These are phyloP conservation scores for Parnassius smintheus DNA, from an alignment of 2,888 invertebrate genomes.

Conservation along the genomic window DNA sequence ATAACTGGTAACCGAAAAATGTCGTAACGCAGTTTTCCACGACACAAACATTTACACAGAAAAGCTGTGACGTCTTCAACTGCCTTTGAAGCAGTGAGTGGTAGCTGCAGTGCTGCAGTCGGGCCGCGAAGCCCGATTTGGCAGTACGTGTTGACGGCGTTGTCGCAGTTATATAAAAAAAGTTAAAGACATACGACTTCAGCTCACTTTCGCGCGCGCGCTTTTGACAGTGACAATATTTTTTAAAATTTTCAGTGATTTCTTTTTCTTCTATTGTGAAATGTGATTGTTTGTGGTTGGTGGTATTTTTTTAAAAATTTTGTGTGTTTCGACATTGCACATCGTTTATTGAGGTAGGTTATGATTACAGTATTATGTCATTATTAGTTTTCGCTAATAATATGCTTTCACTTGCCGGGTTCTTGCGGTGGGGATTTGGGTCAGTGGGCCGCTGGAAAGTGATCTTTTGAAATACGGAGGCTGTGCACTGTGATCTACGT, in stretches of 20 bases:
- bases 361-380: conserved; percentile 52
- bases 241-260: conserved; percentile 29
- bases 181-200: conserved; percentile 14
- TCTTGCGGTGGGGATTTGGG: conserved; percentile 45
- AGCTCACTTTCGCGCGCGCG: conserved; percentile 33
- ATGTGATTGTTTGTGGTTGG: conserved; percentile 34
- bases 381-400: conserved; percentile 45
- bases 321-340: conserved; percentile 33
- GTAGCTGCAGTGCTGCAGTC: conserved; percentile 38
- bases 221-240: conserved; percentile 41
- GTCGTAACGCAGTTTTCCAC: conserved; percentile 20
- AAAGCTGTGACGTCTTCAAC: conserved; percentile 27
- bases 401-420: conserved; percentile 54
- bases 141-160: conserved; percentile 33
- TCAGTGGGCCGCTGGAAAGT: conserved; percentile 57
- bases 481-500: conserved; percentile 37
- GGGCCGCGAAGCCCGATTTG: conserved; percentile 45
- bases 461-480: conserved; percentile 45
- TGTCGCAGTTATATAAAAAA: conserved; percentile 28
- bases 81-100: conserved; percentile 31
- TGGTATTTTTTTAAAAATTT: conserved; percentile 22
- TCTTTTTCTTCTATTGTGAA: conserved; percentile 28
- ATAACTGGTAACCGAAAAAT: background rate
- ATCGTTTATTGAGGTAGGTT: conserved; percentile 42
- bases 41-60: conserved; percentile 14